Base-by-base conservation (phyloP, 2,797 vertebrate genomes). In the Rhincodon typus region DNA sequence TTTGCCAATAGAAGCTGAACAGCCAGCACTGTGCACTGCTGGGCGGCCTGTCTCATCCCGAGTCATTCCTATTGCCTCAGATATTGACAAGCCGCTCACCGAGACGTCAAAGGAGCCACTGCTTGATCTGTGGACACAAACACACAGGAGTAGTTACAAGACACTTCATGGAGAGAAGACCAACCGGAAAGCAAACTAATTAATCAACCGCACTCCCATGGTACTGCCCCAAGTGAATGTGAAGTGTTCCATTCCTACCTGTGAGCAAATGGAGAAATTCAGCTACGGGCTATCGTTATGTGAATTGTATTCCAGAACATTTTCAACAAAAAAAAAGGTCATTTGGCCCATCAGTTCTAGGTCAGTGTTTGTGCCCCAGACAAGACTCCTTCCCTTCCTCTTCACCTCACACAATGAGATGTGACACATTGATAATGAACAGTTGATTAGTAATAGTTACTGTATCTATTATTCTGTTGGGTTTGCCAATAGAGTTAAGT, bases 1-100 rank as follows among this genome's bases (percentile, higher is more conserved):
- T 0, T 95, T 96, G 82, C 97, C 96, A 0, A 98, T 96, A 8
- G 3, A 30, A 0, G 98, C 97, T 0, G 0, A 38, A 66, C 98
- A 98, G 96, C 21, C 94, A 62, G 79, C 91, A 3, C 17, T 96
- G 17, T 84, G 97, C 96, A 98, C 97, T 0, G 38, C 62, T 0
- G 98, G 98, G 6, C 97, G 97, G 0, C 98, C 98, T 0, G 97
- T 97, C 79, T 96, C 96, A 0, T 98, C 98, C 0, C 96, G 97
- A 19, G 87, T 96, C 79, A 98, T 82, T 23, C 94, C 96, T 7
- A 98, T 96, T 23, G 57, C 97, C 0, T 96, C 93, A 1, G 96
- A 95, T 95, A 98, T 96, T 0, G 96, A 96, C 88, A 98, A 96
- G 25, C 96, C 96, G 0, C 74, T 97, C 94, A 98, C 96, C 0